These are phyloP conservation scores for Thyatira batis DNA, from an alignment of 2,888 invertebrate species.

Conservation along the genomic window DNA sequence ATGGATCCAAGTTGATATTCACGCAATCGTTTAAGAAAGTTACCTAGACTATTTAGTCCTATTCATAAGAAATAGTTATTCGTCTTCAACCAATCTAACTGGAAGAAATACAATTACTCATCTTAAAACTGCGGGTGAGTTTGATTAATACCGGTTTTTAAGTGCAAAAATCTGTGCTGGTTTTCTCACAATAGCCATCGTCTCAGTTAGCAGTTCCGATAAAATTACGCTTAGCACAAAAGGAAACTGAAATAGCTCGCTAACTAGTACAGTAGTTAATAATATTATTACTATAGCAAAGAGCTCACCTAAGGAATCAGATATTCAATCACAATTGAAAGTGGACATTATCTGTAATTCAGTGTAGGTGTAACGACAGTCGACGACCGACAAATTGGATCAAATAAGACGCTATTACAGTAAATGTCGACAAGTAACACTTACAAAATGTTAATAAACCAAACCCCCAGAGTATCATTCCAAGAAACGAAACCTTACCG, in stretches of 20 bases:
- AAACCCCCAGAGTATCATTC: neutral
- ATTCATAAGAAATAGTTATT: no score
- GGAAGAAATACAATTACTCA: no score
- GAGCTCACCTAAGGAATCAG: neutral
- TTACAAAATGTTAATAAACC: neutral
- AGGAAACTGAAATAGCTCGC: no score
- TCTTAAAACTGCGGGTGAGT: no score
- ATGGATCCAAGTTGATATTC: neutral
- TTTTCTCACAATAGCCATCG: no score
- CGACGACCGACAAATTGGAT: slow-evolving; percentile 35
- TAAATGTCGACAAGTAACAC: slow-evolving; percentile 5
- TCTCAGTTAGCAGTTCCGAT: no score
- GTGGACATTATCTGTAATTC: slow-evolving; percentile 5
- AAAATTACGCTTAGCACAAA: no score
- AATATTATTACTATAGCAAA: neutral
- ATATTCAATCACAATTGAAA: neutral
- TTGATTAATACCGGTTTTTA: no score
- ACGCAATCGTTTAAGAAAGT: neutral
- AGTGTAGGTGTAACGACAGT: slow-evolving; percentile 32
- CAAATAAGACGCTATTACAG: slow-evolving; percentile 26
- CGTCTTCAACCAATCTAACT: no score
- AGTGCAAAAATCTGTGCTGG: no score
- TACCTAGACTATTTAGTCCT: neutral
- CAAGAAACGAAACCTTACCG: neutral
- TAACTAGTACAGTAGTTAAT: neutral